Conservation (phyloP, 2,888 invertebrate species). For the Lasioglossum lativentre region DNA sequence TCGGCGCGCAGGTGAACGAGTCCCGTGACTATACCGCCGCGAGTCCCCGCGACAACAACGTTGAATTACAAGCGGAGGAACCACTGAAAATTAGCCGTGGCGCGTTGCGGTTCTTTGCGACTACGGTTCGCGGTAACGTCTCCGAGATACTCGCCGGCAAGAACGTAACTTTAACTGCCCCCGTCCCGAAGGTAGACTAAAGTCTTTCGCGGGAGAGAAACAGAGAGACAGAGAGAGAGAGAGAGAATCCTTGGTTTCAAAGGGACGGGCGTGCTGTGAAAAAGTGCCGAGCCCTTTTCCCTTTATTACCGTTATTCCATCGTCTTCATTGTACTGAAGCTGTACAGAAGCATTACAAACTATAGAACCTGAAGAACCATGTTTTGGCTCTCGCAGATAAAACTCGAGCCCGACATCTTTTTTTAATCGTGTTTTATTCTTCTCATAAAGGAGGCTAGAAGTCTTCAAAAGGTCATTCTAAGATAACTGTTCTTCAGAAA, state of each 20-base stretch:
- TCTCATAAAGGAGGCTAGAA: not conserved
- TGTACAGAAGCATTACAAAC: not conserved
- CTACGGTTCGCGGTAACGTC: constrained; percentile 38
- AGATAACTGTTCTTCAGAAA: not conserved
- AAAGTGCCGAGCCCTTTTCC: not conserved
- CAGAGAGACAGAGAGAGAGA: constrained; percentile 20
- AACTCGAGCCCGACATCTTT: not conserved
- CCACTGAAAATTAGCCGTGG: constrained; percentile 61
- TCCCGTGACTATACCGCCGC: not conserved
- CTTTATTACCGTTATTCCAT: constrained; percentile 15
- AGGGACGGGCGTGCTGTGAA: not conserved
- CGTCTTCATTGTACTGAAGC: not conserved
- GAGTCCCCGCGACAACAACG: not conserved
- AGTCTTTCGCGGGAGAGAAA: not conserved
- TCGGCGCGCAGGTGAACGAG: not conserved
- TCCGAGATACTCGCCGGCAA: constrained; percentile 26
- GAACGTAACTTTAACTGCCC: constrained; percentile 24
- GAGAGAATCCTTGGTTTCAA: constrained; percentile 2
- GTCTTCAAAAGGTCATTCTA: not conserved
- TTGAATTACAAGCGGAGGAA: constrained; percentile 47
- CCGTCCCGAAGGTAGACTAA: constrained; percentile 19
- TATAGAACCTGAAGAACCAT: not conserved
- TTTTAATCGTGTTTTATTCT: not conserved
- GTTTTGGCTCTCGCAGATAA: not conserved
- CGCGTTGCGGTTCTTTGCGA: constrained; percentile 59